A percentile compares a stretch with the other conserved stretches of the same genome.
Evolutionary conservation across 1,140 invertebrate genomes (phyloP).

Genomic region (Procambarus clarkii): DNA sequence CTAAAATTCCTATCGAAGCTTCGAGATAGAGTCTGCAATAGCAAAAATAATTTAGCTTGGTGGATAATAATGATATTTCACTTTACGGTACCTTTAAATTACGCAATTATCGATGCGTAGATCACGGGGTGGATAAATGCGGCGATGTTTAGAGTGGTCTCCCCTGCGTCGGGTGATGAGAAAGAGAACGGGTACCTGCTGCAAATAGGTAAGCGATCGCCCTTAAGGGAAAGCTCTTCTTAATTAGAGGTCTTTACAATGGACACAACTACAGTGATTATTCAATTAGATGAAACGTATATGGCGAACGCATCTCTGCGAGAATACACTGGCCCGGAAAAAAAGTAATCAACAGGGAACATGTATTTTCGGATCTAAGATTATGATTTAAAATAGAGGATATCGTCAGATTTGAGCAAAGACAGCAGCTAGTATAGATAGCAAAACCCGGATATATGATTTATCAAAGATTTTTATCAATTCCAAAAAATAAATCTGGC

Average conservation of each 20-base stretch:
- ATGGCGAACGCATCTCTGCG: neutral
- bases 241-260: constrained; percentile 33
- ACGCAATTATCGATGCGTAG: constrained; percentile 28
- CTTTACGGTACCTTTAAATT: constrained; percentile 22
- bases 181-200: neutral
- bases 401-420: neutral
- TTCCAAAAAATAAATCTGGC: too few species aligned
- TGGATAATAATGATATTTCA: constrained; percentile 44
- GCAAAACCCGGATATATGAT: too few species aligned
- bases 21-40: constrained; percentile 1
- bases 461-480: too few species aligned
- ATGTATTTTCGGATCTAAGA: neutral
- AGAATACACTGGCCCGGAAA: neutral
- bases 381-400: neutral
- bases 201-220: neutral
- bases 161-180: neutral
- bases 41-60: constrained; percentile 26
- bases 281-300: constrained; percentile 35
- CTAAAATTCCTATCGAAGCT: neutral
- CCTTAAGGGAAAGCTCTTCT: neutral
- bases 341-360: neutral
- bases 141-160: neutral
- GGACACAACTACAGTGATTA: constrained; percentile 30
- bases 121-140: neutral
- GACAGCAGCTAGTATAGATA: neutral